These are phyloP conservation scores for Fopius arisanus DNA, from an alignment of 1,140 invertebrate species.

Conservation along the genomic window DNA sequence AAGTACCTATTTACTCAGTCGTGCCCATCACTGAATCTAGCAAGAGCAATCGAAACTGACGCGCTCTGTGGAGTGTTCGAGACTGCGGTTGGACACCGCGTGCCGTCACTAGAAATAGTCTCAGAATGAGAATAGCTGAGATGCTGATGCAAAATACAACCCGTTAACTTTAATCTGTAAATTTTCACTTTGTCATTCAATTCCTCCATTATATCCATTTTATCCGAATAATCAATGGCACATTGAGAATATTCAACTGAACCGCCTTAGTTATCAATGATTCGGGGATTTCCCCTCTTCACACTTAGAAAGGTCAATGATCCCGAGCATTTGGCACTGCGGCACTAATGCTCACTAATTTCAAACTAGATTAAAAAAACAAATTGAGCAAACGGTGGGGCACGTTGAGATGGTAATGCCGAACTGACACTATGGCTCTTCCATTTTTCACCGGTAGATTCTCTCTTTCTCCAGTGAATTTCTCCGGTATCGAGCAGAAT, in stretches of 20 bases:
- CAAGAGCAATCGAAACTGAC: slow-evolving; percentile 35
- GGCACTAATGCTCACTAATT: slow-evolving; percentile 29
- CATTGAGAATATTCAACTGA: not conserved
- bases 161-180: slow-evolving; percentile 16
- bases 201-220: not conserved
- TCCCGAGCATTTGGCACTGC: slow-evolving; percentile 16
- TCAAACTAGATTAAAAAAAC: not conserved
- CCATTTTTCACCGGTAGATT: slow-evolving; percentile 18
- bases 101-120: slow-evolving; percentile 48
- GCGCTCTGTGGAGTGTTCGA: slow-evolving; percentile 44
- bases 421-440: not conserved
- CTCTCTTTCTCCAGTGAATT: slow-evolving; percentile 17
- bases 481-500: slow-evolving; percentile 24
- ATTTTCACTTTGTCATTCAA: not conserved
- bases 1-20: too few relatives aligned
- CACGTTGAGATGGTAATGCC: not conserved
- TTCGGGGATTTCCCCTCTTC: not conserved
- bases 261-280: not conserved
- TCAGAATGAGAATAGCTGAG: slow-evolving; percentile 51
- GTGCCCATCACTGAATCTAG: too few relatives aligned
- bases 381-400: not conserved
- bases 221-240: not conserved
- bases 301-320: slow-evolving; percentile 8
- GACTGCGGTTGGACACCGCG: slow-evolving; percentile 41
- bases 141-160: slow-evolving; percentile 1